Evolutionary conservation across 2,797 vertebrate species (phyloP), one percentile per base, ranked within the genome.

Genomic region (Menidia menidia): DNA sequence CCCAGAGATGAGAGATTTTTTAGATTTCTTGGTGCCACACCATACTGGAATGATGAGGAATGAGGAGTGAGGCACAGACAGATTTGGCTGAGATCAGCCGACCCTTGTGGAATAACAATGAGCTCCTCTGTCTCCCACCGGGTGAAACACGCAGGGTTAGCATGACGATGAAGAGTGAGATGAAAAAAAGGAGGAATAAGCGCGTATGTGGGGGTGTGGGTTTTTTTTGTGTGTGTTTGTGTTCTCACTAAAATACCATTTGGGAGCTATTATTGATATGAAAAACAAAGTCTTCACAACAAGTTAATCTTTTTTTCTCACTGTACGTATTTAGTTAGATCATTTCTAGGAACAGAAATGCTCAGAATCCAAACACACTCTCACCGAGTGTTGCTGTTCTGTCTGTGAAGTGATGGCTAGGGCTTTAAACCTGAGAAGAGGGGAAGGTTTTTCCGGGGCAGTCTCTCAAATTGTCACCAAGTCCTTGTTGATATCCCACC

Each of bases 21-120:
- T 10, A 31, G 80, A 89, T 91, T 86, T 81, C 80, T 84, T 75
- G 68, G 86, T 87, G 84, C 78, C 81, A 81, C 85, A 91, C 87
- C 89, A 88, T 84, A 75, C 82, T 77, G 87, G 85, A 87, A 90
- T 87, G 86, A 90, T 85, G 87, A 83, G 85, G 84, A 90, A 85
- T 89, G 84, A 91, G 77, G 86, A 92, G 81, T 19, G 68, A 78
- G 75, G 86, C 84, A 60, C 75, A 83, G 87, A 86, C 81, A 91
- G 86, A 91, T 92, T 92, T 88, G 88, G 88, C 83, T 88, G 87
- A 85, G 90, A 91, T 92, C 86, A 80, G 86, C 87, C 88, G 69
- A 89, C 88, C 86, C 88, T 86, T 75, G 71, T 84, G 75, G 92
- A 93, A 93, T 93, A 92, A 91, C 90, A 93, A 92, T 92, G 90